These are phyloP conservation scores for Microcebus murinus DNA, from an alignment of 2,113 vertebrate genomes.

Conservation along the genomic window DNA sequence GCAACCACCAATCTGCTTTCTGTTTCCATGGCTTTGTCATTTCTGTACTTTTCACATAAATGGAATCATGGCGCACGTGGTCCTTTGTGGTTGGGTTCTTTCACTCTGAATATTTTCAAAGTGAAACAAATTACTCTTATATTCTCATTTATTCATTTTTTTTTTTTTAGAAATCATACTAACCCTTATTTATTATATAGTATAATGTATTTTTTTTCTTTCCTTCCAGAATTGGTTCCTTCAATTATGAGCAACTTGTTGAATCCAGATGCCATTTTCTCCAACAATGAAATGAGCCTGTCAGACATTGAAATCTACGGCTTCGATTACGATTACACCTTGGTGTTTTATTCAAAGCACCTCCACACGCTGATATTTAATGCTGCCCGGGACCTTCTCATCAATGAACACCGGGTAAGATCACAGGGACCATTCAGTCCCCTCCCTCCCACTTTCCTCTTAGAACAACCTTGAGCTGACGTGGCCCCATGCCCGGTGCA, in stretches of 20 bases:
- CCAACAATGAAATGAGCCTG: constrained; percentile 98
- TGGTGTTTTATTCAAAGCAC: constrained; percentile 97
- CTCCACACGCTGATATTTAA: constrained; percentile 97
- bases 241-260: constrained; percentile 90
- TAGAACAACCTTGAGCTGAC: background rate
- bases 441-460: background rate
- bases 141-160: background rate
- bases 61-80: fast-evolving
- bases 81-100: background rate
- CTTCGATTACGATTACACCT: constrained; percentile 98
- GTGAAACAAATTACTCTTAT: background rate
- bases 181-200: background rate
- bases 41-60: background rate
- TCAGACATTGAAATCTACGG: constrained; percentile 97
- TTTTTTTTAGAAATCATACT: background rate
- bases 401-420: constrained; percentile 95
- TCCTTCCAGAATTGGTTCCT: constrained; percentile 88
- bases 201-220: background rate
- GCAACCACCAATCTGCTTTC: background rate
- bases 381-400: constrained; percentile 95
- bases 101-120: background rate
- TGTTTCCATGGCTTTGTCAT: background rate
- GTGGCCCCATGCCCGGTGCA: fast-evolving
- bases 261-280: constrained; percentile 96
- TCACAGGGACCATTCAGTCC: fast-evolving